Conservation (phyloP, 2,888 invertebrate species). For the Amitus sp. region DNA sequence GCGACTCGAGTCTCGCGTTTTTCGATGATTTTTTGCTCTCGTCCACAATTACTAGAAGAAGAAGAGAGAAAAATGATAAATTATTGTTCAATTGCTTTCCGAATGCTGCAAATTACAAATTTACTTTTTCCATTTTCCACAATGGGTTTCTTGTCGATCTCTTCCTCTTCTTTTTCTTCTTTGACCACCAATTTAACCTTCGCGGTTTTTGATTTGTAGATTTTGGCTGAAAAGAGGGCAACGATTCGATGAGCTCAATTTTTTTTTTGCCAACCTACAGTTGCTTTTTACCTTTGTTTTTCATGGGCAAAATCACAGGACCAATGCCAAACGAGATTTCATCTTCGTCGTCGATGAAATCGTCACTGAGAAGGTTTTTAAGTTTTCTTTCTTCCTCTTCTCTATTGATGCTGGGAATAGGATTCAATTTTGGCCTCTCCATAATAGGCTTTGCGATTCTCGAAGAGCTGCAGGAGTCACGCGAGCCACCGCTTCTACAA, state of each 20-base stretch:
- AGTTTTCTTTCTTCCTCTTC: slow-evolving; percentile 58
- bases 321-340: slow-evolving; percentile 48
- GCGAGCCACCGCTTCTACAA: slow-evolving; percentile 27
- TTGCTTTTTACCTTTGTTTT: slow-evolving; percentile 46
- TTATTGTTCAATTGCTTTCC: too few relatives aligned
- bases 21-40: too few relatives aligned
- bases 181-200: slow-evolving; percentile 12
- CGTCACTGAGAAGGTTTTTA: slow-evolving; percentile 58
- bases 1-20: too few relatives aligned
- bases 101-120: too few relatives aligned
- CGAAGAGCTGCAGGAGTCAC: slow-evolving; percentile 28
- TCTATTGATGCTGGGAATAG: slow-evolving; percentile 54
- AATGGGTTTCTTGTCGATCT: slow-evolving; percentile 51
- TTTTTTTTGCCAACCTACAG: too few relatives aligned
- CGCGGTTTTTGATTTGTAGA: slow-evolving; percentile 43
- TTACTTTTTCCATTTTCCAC: slow-evolving; percentile 55
- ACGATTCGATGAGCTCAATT: background rate
- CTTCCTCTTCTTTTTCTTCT: slow-evolving; percentile 28
- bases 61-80: too few relatives aligned
- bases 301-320: slow-evolving; percentile 56
- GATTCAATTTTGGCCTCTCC: slow-evolving; percentile 55
- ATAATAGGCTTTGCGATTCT: slow-evolving; percentile 39
- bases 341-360: slow-evolving; percentile 59
- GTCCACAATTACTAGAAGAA: too few relatives aligned
- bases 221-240: slow-evolving; percentile 43